A percentile compares a stretch with the other conserved stretches of the same genome.
Evolutionary conservation across 2,888 invertebrate genomes (phyloP).

Genomic region (Pyrgus malvae): DNA sequence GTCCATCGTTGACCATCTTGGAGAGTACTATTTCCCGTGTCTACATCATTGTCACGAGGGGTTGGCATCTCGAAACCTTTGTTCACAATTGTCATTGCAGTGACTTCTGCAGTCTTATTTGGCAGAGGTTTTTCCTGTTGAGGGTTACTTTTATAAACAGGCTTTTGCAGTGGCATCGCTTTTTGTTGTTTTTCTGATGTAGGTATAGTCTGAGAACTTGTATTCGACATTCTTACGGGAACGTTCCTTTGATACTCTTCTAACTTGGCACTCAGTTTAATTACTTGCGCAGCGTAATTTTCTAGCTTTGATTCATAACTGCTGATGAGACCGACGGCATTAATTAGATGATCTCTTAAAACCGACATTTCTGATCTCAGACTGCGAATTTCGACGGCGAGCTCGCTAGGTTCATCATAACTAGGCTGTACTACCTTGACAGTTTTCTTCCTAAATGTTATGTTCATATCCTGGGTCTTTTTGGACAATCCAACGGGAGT

Average conservation of each 20-base stretch:
- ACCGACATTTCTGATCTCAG: conserved; percentile 1
- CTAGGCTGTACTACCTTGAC: neutral
- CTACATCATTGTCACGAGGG: neutral
- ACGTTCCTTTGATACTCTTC: neutral
- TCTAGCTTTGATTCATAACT: conserved; percentile 8
- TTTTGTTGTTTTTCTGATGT: neutral
- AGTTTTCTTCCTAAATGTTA: conserved; percentile 9
- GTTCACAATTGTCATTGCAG: neutral
- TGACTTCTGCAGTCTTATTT: neutral
- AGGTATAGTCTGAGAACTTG: neutral
- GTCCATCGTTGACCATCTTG: neutral
- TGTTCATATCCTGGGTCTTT: neutral
- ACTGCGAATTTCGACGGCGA: neutral
- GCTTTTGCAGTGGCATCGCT: neutral
- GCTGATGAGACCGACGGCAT: neutral
- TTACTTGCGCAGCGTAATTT: conserved; percentile 4
- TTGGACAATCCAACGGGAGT: conserved; percentile 3
- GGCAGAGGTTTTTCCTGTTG: neutral
- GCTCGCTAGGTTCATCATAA: neutral
- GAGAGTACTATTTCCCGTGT: neutral
- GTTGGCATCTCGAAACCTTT: neutral
- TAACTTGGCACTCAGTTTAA: neutral
- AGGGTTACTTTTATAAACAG: neutral
- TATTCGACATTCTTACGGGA: neutral
- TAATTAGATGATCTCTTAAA: neutral